These are phyloP conservation scores for Dyspetes luteomarginatus DNA, from an alignment of 2,888 invertebrate genomes.

Conservation along the genomic window DNA sequence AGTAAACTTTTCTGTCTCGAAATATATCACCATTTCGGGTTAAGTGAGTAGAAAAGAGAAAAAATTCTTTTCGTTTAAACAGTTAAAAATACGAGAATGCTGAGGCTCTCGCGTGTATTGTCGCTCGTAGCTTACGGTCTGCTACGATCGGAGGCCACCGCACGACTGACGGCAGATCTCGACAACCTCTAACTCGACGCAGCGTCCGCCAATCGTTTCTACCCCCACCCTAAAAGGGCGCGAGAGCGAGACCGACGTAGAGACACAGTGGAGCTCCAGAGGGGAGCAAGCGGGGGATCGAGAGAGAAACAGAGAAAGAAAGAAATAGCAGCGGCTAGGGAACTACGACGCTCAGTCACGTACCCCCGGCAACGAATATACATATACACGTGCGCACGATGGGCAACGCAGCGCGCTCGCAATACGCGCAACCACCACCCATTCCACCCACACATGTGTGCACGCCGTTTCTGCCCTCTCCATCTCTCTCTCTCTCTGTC, in stretches of 20 bases:
- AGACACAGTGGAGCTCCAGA: constrained; percentile 30
- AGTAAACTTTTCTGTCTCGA: too few relatives aligned
- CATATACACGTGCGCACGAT: constrained; percentile 60
- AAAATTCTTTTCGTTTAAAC: background rate
- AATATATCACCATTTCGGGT: too few relatives aligned
- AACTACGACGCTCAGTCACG: constrained; percentile 61
- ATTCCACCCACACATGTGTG: constrained; percentile 33
- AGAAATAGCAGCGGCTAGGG: constrained; percentile 53
- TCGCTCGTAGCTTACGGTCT: constrained; percentile 68
- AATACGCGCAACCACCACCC: constrained; percentile 39
- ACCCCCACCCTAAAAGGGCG: constrained; percentile 63
- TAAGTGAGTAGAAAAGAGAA: background rate
- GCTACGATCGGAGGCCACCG: constrained; percentile 79
- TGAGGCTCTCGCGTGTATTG: constrained; percentile 53
- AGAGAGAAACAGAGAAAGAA: constrained; percentile 20
- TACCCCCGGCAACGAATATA: constrained; percentile 54
- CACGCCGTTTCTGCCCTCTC: constrained; percentile 24
- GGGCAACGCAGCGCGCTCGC: constrained; percentile 59
- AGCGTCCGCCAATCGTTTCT: constrained; percentile 79
- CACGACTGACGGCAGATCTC: constrained; percentile 81
- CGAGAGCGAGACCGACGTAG: constrained; percentile 43
- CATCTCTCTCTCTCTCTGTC: constrained; percentile 14
- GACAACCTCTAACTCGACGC: constrained; percentile 80
- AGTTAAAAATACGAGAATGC: constrained; percentile 57
- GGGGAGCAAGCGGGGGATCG: constrained; percentile 23